Evolutionary conservation across 2,113 vertebrate genomes (phyloP), one percentile per base, ranked within the genome.

Genomic region (Ivindomyrus marchei): DNA sequence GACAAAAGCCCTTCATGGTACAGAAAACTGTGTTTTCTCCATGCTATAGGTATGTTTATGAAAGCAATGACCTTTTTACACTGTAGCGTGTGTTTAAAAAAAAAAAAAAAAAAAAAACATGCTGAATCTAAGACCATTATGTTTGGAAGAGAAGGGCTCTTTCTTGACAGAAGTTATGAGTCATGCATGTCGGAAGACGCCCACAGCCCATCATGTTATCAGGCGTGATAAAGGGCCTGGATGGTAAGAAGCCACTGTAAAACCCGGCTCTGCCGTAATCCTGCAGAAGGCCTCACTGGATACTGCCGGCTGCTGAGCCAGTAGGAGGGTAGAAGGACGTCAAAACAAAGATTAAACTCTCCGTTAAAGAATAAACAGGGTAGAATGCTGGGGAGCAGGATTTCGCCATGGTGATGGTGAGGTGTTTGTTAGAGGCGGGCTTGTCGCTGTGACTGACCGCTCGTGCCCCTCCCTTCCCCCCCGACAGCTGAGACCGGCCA

Each of bases 401-500:
- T 90, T 52, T 90, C 53, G 39, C 89, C 80, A 58, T 85, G 89
- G 52, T 47, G 50, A 85, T 6, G 24, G 50, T n/a, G 56, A 62
- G 83, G 45, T 90, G 74, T 85, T 80, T 80, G 31, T 80, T 39
- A 80, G 74, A 56, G 85, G n/a, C n/a, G 13, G 46, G 24, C 11
- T 52, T 27, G 62, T 58, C n/a, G 19, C 39, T n/a, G 13, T 10
- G n/a, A 21, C 49, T 45, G 89, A 47, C 77, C 39, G 4, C 52
- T 56, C 89, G 80, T 24, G 45, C 80, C 92, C 93, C 90, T 92
- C 92, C n/a, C 50, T 10, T 56, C 50, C 90, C 90, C 94, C 93
- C 88, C 46, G 85, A 92, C 96, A 98, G 97, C 97, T 94, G 97
- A 98, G 91, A 94, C 96, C 94, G 97, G 97, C 95, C 98, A 99